Conservation (phyloP, 2,797 vertebrate genomes). For the Rhinoraja longicauda region DNA sequence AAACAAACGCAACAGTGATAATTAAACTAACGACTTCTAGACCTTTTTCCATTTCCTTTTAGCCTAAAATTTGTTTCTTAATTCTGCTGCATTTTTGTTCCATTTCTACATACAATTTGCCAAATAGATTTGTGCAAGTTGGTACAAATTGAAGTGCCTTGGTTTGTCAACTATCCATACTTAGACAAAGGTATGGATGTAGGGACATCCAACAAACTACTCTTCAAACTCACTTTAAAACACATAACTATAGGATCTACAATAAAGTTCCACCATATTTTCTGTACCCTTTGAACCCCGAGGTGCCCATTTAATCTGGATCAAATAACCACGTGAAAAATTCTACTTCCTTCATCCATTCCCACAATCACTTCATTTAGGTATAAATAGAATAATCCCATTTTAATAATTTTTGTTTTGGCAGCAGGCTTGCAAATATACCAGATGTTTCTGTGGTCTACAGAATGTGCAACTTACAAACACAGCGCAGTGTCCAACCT, state of each 20-base stretch:
- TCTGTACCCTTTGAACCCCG: background rate
- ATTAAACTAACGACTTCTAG: background rate
- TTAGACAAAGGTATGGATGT: background rate
- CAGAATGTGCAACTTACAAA: too few species aligned
- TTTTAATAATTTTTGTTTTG: too few species aligned
- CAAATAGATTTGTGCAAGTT: background rate
- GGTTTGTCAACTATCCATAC: background rate
- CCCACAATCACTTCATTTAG: background rate
- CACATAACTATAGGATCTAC: background rate
- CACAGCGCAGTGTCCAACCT: too few species aligned
- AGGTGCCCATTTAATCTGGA: background rate
- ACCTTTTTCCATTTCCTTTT: background rate
- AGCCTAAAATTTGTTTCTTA: background rate
- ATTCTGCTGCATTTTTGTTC: background rate
- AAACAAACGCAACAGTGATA: background rate
- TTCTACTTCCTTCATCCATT: background rate
- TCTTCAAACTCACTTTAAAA: background rate
- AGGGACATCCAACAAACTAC: background rate
- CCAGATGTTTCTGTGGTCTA: too few species aligned
- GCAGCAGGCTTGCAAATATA: too few species aligned
- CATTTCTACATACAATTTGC: background rate
- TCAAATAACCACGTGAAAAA: background rate
- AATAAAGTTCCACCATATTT: background rate
- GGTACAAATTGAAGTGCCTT: background rate
- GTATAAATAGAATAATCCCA: too few species aligned